Evolutionary conservation across 2,797 vertebrate genomes (phyloP).

Genomic region (Protosalanx chinensis): DNA sequence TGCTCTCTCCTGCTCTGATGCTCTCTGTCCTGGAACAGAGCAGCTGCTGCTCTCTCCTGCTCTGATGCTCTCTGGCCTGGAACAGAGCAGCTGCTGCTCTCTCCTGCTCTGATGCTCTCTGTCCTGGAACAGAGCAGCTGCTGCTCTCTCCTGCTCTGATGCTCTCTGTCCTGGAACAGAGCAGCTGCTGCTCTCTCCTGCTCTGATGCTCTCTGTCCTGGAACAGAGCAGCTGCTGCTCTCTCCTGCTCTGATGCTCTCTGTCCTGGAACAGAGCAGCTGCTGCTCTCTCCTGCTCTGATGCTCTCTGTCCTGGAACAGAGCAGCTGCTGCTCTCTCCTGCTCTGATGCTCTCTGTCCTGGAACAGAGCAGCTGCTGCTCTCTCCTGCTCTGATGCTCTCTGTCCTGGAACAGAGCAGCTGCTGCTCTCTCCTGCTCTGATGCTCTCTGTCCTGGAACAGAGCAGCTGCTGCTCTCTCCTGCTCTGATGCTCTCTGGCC

Average conservation of each 20-base stretch:
- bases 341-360: constrained; percentile 42
- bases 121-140: constrained; percentile 17
- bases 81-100: too few species aligned
- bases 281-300: constrained; percentile 22
- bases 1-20: too few species aligned
- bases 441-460: too few species aligned
- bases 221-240: too few species aligned
- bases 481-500: constrained; percentile 40
- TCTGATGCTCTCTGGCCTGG: constrained; percentile 50
- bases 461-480: background rate
- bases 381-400: constrained; percentile 30
- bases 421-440: constrained; percentile 20
- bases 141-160: too few species aligned
- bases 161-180: constrained; percentile 39
- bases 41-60: too few species aligned
- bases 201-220: too few species aligned
- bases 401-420: too few species aligned
- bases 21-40: constrained; percentile 37
- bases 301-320: too few species aligned
- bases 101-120: too few species aligned
- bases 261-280: constrained; percentile 23
- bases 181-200: too few species aligned
- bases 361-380: constrained; percentile 13
- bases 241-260: too few species aligned
- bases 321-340: background rate